Evolutionary conservation across 1,140 invertebrate species (phyloP), one percentile per base, ranked within the genome.

Genomic region (Hycleus phaleratus): DNA sequence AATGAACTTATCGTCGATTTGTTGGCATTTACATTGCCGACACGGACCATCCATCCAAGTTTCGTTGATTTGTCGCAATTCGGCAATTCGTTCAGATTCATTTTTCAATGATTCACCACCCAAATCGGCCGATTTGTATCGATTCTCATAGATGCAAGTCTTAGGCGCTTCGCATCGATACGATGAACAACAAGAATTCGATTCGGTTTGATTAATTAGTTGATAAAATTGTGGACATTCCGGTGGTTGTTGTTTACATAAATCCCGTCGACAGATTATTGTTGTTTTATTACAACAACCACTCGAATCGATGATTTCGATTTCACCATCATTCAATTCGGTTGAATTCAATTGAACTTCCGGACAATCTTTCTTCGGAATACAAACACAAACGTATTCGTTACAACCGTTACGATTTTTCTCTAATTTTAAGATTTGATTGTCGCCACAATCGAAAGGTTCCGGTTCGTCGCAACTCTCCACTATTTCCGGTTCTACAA

Each of bases 311-410:
- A 68, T 62, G 8, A 70, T 57, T 59, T 56, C 62, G 48, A 57
- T 64, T 9, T 57, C 58, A 25, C 88, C 88, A 32, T 81, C 77
- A 51, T 82, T 73, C n/a, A 84, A 51, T 8, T 75, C 71, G 40
- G 73, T 71, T 2, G 73, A 32, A 32, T 32, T 68, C 0, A 68
- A 60, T 0, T 74, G 70, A 0, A 82, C 57, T 7, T 65, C 58
- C 7, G 80, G 77, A 68, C 88, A 90, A 57, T 88, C 79, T 26
- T 82, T 81, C n/a, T 73, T 73, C 4, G 85, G 82, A 59, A 83
- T 79, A 62, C 87, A 90, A 73, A 85, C 81, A 64, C 87, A 90
- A 59, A 87, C 79, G 61, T 82, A 86, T 64, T 85, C 79, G 24
- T 81, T 77, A 69, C 85, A 88, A 40, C 81, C 81, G 63, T 81